These are phyloP conservation scores for Andrena fulva DNA, from an alignment of 2,888 invertebrate genomes.

Conservation along the genomic window DNA sequence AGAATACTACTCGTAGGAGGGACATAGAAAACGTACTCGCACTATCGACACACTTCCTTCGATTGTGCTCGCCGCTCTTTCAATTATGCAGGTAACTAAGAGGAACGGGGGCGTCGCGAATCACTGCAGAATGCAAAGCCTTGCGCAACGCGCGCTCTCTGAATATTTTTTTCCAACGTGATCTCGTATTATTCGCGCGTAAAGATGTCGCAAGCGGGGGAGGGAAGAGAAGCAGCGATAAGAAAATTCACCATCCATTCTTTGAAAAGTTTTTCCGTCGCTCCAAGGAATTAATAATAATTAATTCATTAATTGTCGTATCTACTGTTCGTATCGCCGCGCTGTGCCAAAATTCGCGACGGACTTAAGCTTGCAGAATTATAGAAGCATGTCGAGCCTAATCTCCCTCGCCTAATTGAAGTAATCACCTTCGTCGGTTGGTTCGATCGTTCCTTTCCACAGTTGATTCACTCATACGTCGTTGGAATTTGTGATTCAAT, in stretches of 20 bases:
- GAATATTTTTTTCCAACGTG: slow-evolving; percentile 14
- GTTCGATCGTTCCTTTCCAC: too few relatives aligned
- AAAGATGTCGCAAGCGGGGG: slow-evolving; percentile 3
- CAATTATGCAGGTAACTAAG: slow-evolving; percentile 13
- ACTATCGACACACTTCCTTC: neutral
- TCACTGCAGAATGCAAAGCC: slow-evolving; percentile 6
- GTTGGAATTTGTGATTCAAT: too few relatives aligned
- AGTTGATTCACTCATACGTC: too few relatives aligned
- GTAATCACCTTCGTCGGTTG: too few relatives aligned
- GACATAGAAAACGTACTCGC: neutral
- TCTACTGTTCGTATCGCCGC: too few relatives aligned
- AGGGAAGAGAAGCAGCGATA: neutral
- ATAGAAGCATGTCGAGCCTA: too few relatives aligned
- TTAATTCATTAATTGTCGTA: too few relatives aligned
- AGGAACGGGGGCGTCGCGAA: slow-evolving; percentile 4
- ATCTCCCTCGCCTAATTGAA: too few relatives aligned
- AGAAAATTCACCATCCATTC: neutral
- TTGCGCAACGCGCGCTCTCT: slow-evolving; percentile 19
- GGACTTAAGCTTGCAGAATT: too few relatives aligned
- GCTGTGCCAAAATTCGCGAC: too few relatives aligned
- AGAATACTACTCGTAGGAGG: too few relatives aligned
- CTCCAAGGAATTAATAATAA: too few relatives aligned
- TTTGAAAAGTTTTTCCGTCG: neutral
- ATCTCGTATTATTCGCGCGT: slow-evolving; percentile 15
- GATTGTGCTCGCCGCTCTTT: neutral